Percentiles rank a stretch among this genome's conserved stretches.
phyloP scores from a whole-genome alignment of 2,113 vertebrate species.

The Sphyrna mokarran region DNA sequence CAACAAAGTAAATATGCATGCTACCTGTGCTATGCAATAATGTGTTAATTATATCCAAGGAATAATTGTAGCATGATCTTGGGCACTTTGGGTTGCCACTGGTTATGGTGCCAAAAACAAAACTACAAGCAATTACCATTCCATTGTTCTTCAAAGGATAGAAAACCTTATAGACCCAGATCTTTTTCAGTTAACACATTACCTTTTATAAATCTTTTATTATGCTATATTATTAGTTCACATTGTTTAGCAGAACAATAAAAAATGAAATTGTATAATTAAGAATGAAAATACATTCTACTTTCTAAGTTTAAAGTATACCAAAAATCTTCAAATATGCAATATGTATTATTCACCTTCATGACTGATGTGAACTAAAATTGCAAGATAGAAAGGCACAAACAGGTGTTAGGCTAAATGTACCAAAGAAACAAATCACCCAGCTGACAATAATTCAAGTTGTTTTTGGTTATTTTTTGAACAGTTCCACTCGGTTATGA shows the following conservation, averaged over 20 bases:
- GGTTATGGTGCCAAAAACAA: background rate
- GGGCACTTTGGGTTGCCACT: background rate
- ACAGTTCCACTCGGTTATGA: background rate
- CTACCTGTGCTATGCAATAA: background rate
- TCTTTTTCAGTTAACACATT: background rate
- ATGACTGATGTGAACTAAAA: background rate
- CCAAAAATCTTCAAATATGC: background rate
- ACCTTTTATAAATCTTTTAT: background rate
- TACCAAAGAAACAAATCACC: background rate
- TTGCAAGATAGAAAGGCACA: background rate
- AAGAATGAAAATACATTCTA: background rate
- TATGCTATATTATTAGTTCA: background rate
- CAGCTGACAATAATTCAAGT: background rate
- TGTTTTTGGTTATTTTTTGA: background rate
- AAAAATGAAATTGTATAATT: background rate
- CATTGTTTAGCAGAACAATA: background rate
- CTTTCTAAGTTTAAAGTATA: background rate
- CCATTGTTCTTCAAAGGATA: background rate
- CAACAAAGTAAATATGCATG: background rate
- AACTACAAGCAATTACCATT: background rate
- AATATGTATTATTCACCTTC: slow-evolving; percentile 21
- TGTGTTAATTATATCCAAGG: background rate
- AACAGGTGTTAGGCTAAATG: background rate
- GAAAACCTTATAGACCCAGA: background rate
- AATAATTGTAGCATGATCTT: background rate